A percentile compares a stretch with the other conserved stretches of the same genome.
phyloP scores from a whole-genome alignment of 1,140 invertebrate genomes.

The Dreissena rostriformis region DNA sequence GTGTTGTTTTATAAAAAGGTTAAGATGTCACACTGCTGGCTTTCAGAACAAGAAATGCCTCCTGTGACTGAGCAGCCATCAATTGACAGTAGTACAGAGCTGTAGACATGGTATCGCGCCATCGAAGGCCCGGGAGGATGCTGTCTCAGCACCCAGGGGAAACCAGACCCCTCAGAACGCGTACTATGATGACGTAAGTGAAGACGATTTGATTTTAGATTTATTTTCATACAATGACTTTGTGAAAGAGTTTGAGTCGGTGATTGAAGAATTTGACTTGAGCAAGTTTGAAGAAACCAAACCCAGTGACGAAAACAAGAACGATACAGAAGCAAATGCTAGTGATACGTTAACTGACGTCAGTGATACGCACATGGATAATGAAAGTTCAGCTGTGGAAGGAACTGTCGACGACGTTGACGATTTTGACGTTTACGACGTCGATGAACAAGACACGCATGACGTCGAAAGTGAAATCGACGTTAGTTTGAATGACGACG shows the following conservation, averaged over 20 bases:
- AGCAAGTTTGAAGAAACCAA: conserved; percentile 9
- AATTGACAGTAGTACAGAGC: no score
- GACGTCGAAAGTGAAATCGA: background rate
- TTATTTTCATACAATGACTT: background rate
- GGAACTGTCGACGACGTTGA: background rate
- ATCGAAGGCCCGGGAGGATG: no score
- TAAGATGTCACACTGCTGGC: no score
- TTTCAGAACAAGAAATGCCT: no score
- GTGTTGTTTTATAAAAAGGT: no score
- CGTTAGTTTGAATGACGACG: background rate
- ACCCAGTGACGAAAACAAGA: background rate
- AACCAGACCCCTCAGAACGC: background rate
- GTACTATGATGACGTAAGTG: background rate
- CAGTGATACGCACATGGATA: background rate
- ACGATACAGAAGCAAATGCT: background rate
- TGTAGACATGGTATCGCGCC: no score
- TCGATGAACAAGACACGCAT: background rate
- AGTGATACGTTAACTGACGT: background rate
- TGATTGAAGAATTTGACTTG: conserved; percentile 1
- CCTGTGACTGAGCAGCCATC: no score
- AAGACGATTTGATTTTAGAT: no score
- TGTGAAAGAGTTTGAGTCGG: background rate
- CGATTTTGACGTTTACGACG: background rate
- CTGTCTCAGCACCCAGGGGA: background rate
- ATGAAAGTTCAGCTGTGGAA: background rate